These are phyloP conservation scores for Monodelphis domestica DNA, from an alignment of 2,797 vertebrate species.

Conservation along the genomic window DNA sequence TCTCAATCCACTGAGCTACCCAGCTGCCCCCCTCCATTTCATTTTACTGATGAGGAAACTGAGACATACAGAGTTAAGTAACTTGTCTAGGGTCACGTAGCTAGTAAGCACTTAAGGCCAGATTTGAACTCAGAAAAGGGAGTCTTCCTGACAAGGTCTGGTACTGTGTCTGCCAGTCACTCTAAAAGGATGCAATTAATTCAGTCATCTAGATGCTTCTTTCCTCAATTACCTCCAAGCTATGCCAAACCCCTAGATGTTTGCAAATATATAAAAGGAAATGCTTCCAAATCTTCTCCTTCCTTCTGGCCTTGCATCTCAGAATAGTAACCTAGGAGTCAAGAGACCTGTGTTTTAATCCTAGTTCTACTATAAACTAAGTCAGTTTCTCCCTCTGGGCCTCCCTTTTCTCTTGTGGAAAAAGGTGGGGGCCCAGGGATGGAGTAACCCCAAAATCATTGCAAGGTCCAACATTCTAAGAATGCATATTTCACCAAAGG, in stretches of 20 bases:
- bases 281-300: not conserved
- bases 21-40: no score
- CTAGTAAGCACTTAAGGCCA: no score
- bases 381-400: not conserved
- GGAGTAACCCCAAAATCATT: not conserved
- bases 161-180: no score
- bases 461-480: not conserved
- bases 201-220: not conserved
- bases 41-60: no score
- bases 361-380: not conserved
- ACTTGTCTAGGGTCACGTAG: no score
- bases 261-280: not conserved
- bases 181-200: not conserved
- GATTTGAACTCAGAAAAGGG: no score
- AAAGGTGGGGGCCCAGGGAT: not conserved
- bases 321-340: not conserved
- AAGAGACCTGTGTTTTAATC: not conserved
- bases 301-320: not conserved
- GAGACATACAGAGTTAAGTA: no score
- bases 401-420: not conserved
- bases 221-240: not conserved
- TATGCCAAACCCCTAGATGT: not conserved
- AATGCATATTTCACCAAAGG: not conserved
- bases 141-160: no score
- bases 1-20: no score